Base-by-base conservation (phyloP, 2,113 vertebrate genomes). In the Mugil cephalus region DNA sequence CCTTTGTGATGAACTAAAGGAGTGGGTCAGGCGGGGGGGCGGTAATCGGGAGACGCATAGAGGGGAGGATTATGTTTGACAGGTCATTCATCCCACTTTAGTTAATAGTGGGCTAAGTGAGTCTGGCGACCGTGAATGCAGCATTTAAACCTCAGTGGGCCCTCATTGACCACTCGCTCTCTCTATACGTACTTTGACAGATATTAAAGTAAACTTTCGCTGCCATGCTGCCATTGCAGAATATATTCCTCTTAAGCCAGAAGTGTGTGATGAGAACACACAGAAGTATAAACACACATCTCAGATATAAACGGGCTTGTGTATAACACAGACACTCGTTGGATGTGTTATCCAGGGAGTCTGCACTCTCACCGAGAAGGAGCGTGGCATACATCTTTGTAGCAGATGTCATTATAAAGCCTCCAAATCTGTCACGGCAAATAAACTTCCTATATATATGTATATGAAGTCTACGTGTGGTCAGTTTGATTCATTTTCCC, bases 11-110 rank as follows among this genome's bases (percentile, higher is more conserved):
- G 74, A 73, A 77, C 85, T 80, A 67, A 86, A 35, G 59, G 80
- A 87, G 84, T 92, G 91, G 94, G 90, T 92, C 90, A 87, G 92
- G 75, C 54, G 61, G 66, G 24, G n/a, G 77, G 78, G 92, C 92
- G 91, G 93, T 96, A 97, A 96, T 95, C 96, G 95, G 93, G 93
- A 94, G 95, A 97, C 93, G 92, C 95, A 96, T 95, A 93, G 94
- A 90, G 89, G 90, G 87, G 89, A 93, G 95, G 94, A 97, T 97
- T 96, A 88, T 87, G 74, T 92, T 84, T 86, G 96, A 97, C 96
- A 97, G 95, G 84, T 95, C 95, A 96, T 98, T 98, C 96, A 97
- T 98, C 94, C 95, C 95, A 96, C 95, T 98, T 96, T 95, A 91
- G 91, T 93, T 94, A 96, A 95, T 94, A 94, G 93, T 93, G 5